Conservation (phyloP, 2,888 invertebrate genomes). For the Eristalinus aeneus region DNA sequence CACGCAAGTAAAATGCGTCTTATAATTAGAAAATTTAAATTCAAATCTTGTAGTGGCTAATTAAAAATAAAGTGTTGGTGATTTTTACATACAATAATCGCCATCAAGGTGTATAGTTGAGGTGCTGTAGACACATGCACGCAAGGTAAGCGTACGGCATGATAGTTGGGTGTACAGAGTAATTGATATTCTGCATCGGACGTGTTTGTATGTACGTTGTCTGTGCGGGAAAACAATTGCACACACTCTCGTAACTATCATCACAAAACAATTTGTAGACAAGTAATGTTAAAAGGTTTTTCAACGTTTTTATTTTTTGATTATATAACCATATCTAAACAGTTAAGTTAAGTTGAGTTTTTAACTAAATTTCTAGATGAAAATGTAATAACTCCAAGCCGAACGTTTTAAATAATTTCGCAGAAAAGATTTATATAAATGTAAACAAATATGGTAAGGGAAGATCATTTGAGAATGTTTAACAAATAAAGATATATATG, state of each 20-base stretch:
- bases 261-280: constrained; percentile 3
- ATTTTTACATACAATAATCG: constrained; percentile 21
- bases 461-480: too few relatives aligned
- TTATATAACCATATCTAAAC: not conserved
- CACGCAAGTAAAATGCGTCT: constrained; percentile 5
- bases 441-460: too few relatives aligned
- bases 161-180: not conserved
- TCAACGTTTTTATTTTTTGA: not conserved
- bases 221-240: not conserved
- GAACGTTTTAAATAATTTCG: too few relatives aligned
- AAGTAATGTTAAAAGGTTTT: not conserved
- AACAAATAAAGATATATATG: too few relatives aligned
- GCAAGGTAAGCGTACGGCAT: not conserved
- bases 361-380: too few relatives aligned
- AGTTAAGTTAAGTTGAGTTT: not conserved
- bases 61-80: constrained; percentile 56
- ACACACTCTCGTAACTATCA: not conserved
- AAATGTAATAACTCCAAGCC: too few relatives aligned
- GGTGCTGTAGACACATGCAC: not conserved
- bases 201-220: not conserved
- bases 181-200: not conserved
- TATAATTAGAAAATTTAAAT: constrained; percentile 51
- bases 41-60: constrained; percentile 35
- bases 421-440: too few relatives aligned
- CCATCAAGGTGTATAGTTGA: not conserved